phyloP scores from a whole-genome alignment of 2,113 vertebrate species.

The Perognathus longimembris region DNA sequence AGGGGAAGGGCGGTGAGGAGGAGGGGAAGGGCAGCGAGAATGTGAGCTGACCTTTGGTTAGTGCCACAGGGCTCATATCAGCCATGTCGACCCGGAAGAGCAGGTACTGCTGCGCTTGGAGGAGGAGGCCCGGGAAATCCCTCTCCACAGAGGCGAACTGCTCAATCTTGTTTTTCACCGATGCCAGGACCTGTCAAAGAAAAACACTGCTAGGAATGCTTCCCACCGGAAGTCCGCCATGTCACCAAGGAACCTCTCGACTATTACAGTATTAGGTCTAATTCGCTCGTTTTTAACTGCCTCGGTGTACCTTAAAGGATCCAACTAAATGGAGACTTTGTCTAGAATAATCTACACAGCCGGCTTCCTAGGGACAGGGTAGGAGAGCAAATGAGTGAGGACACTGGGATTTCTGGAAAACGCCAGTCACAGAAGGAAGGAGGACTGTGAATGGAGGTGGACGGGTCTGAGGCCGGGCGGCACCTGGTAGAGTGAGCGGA shows the following conservation, averaged over 20 bases:
- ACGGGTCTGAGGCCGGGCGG: not conserved
- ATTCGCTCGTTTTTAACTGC: slow-evolving; percentile 46
- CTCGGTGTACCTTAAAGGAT: slow-evolving; percentile 58
- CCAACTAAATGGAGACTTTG: slow-evolving; percentile 43
- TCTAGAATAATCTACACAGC: not conserved
- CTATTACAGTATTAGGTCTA: not conserved
- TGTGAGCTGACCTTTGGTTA: slow-evolving; percentile 84
- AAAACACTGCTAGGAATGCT: not conserved
- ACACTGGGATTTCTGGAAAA: not conserved
- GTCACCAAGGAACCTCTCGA: too few relatives aligned
- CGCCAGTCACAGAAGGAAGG: not conserved
- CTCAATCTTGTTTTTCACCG: slow-evolving; percentile 97
- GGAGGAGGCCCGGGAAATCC: slow-evolving; percentile 92
- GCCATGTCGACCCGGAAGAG: slow-evolving; percentile 91
- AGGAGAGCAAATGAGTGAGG: not conserved
- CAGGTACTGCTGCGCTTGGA: slow-evolving; percentile 95
- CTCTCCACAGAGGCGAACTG: slow-evolving; percentile 90
- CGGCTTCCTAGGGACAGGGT: not conserved
- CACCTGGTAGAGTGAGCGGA: slow-evolving; percentile 98
- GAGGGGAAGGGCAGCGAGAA: not conserved
- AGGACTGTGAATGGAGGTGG: accelerated
- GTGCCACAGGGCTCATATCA: slow-evolving; percentile 64
- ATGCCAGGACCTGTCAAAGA: slow-evolving; percentile 93
- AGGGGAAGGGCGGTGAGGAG: too few relatives aligned
- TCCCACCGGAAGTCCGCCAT: not conserved